These are phyloP conservation scores for Andrena dorsata DNA, from an alignment of 2,888 invertebrate genomes.

Conservation along the genomic window DNA sequence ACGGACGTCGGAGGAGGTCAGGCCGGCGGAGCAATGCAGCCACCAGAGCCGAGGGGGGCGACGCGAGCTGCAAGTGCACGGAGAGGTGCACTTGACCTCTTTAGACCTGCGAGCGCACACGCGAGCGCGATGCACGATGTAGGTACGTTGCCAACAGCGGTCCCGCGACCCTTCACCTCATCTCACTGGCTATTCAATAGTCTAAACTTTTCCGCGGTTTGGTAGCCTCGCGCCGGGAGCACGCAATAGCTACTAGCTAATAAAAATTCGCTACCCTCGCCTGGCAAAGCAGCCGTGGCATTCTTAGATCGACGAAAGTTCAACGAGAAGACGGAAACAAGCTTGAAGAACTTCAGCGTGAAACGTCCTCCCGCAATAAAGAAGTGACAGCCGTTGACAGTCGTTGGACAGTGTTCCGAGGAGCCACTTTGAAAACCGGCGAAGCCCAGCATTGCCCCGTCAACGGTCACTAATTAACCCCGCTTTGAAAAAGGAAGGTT, in stretches of 20 bases:
- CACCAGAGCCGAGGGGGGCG: conserved; percentile 31
- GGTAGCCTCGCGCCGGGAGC: conserved; percentile 9
- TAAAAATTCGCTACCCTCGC: not conserved
- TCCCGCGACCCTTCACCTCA: conserved; percentile 56
- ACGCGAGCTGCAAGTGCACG: conserved; percentile 50
- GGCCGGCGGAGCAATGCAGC: conserved; percentile 16
- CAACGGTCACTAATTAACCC: conserved; percentile 24
- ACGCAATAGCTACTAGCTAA: conserved; percentile 28
- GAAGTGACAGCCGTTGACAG: not conserved
- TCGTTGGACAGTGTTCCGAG: not conserved
- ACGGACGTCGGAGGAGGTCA: conserved; percentile 13
- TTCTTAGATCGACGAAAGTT: not conserved
- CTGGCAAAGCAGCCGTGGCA: not conserved
- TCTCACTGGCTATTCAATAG: conserved; percentile 56
- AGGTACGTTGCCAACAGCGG: conserved; percentile 35
- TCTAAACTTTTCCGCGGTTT: conserved; percentile 53
- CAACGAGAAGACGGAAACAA: not conserved
- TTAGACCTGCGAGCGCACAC: conserved; percentile 59
- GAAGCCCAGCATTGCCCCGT: not conserved
- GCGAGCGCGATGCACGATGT: conserved; percentile 4
- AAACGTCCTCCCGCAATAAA: conserved; percentile 4
- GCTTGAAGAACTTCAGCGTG: not conserved
- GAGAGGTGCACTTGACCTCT: conserved; percentile 70
- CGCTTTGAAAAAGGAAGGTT: not conserved
- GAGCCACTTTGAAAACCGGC: not conserved